Evolutionary conservation across 2,797 vertebrate genomes (phyloP), one percentile per base, ranked within the genome.

Genomic region (Astyanax mexicanus): DNA sequence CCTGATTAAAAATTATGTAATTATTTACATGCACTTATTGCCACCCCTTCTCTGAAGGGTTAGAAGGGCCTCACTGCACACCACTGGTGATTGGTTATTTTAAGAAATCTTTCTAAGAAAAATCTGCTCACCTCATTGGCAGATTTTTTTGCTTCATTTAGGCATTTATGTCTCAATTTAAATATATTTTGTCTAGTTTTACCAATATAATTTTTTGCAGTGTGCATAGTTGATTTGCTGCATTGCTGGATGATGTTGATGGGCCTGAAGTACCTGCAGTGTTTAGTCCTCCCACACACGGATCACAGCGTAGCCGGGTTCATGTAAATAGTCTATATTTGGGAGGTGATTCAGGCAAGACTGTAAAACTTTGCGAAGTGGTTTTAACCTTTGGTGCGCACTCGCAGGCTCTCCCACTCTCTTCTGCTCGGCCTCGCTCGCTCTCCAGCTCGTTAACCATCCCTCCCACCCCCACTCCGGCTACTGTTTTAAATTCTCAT

Each of bases 241-340:
- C 29, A 32, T 8, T 72, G n/a, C 65, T 47, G 19, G 57, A 11
- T 45, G 37, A 0, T 47, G 29, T 47, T 52, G 37, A n/a, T n/a
- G n/a, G n/a, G n/a, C n/a, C n/a, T n/a, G 17, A n/a, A 49, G 57
- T 51, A 38, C 47, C 44, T 49, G 54, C 42, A 15, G 21, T 27
- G 8, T 15, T 61, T 29, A 17, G 13, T 27, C 55, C 32, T 69
- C 66, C 66, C 74, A 69, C 74, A 69, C 55, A 42, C 6, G 44
- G 57, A 23, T 35, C 21, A 55, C 64, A 27, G 47, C 51, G 19
- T 52, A 23, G 47, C 73, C 51, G 23, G 21, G 51, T 40, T 77
- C 69, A 32, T 54, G 44, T 69, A 81, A 58, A 70, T 62, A 17
- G 19, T 62, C 64, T 74, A 73, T 74, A 47, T 70, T 77, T 77